Percentiles rank a stretch among this genome's conserved stretches.
These are phyloP conservation scores for Sycon ciliatum DNA, from an alignment of 37 sponge, comb jelly and placozoan species.

Conservation along the genomic window DNA sequence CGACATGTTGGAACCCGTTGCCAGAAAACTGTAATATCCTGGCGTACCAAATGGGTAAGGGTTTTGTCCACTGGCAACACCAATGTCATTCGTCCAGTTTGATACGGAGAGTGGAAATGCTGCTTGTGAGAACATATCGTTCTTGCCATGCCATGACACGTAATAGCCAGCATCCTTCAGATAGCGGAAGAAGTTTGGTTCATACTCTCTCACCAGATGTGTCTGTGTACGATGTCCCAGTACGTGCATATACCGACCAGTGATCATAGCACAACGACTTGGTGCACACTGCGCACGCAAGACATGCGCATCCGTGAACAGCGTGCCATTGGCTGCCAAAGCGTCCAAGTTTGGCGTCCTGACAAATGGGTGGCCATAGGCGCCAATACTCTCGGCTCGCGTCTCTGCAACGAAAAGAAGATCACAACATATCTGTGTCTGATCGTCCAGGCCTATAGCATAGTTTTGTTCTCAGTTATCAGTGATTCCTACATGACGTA, in stretches of 20 bases:
- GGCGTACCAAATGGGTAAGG: not conserved
- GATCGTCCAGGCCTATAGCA: too few species aligned
- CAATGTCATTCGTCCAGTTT: not conserved
- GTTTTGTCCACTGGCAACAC: not conserved
- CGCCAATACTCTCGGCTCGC: not conserved
- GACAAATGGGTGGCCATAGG: constrained; percentile 11
- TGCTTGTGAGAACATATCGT: not conserved
- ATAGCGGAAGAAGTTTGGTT: constrained; percentile 10
- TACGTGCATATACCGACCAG: constrained; percentile 10
- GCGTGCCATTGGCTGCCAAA: constrained; percentile 11
- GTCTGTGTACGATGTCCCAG: constrained; percentile 12
- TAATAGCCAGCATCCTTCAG: not conserved
- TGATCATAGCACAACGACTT: not conserved
- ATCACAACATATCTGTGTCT: too few species aligned
- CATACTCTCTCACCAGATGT: not conserved
- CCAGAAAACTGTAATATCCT: constrained; percentile 14
- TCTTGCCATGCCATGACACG: constrained; percentile 2
- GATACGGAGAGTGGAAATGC: not conserved
- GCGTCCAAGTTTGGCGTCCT: not conserved
- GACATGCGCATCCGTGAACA: not conserved
- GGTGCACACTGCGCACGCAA: not conserved
- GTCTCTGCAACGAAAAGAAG: constrained; percentile 1
- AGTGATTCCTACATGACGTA: too few species aligned
- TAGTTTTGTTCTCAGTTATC: too few species aligned
- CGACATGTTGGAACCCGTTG: not conserved